Evolutionary conservation across 2,113 vertebrate genomes (phyloP), one percentile per base, ranked within the genome.

Genomic region (Muscicapa adusta): DNA sequence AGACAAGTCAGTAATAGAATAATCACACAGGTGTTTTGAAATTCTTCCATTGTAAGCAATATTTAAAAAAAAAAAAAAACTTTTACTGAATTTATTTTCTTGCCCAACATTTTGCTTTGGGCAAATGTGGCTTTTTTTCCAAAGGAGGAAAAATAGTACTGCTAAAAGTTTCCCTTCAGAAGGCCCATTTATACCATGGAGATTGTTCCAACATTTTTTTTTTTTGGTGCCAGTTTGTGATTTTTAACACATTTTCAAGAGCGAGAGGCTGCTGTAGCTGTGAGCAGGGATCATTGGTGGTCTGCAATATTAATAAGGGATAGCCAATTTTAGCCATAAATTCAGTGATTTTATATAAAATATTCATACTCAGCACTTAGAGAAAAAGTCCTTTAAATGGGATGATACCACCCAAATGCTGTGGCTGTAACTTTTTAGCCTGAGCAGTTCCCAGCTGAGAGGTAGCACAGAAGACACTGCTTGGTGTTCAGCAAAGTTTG

Each of bases 211-310:
- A 57, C 26, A 38, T 1, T 17, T 36, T 60, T 53, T 74, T 72
- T 60, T 1, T 38, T 38, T n/a, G 38, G 13, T 67, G 58, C 45
- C 71, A 72, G n/a, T 82, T 82, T 79, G 71, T 85, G 78, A 79
- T 85, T 94, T 93, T 71, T 85, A 63, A 93, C 53, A 63, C 43
- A 5, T 92, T 93, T 89, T 63, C 36, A 68, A 67, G 78, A 88
- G 78, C 1, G 0, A 75, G 82, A 92, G 71, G 57, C 53, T 82
- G 75, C 71, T 58, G 5, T n/a, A 81, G 66, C 38, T 75, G 78
- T 16, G 65, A 90, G 71, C 61, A 56, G 54, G 29, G 36, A 68
- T 65, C 58, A 14, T 8, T 61, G 82, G 54, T 60, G 73, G 54
- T 76, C 86, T 86, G 24, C 12, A 57, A 60, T 24, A 48, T 38